Percentiles rank a stretch among this genome's conserved stretches.
Evolutionary conservation across 1,140 invertebrate species (phyloP).

Genomic region (Phenacoccus solenopsis): DNA sequence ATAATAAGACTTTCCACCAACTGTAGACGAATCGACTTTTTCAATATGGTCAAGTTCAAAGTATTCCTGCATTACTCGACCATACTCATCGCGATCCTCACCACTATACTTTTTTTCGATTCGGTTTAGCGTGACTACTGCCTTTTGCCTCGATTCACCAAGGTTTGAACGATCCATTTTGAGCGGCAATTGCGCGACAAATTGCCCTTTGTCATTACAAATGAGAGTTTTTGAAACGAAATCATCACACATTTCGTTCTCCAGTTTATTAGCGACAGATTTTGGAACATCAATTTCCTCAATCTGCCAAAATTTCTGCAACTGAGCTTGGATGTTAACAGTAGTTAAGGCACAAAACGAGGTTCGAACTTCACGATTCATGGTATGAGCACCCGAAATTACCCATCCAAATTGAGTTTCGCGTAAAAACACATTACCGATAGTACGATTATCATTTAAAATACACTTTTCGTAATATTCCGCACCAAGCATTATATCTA

Average conservation of each 20-base stretch:
- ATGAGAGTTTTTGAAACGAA: constrained; percentile 4
- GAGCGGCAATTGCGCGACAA: not conserved
- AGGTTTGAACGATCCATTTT: not conserved
- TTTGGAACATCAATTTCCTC: not conserved
- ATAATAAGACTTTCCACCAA: constrained; percentile 23
- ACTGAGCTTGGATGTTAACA: not conserved
- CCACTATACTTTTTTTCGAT: constrained; percentile 7
- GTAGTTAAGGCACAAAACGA: not conserved
- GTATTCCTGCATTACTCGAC: not conserved
- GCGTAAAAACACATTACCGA: not conserved
- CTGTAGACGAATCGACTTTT: not conserved
- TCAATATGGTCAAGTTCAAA: not conserved
- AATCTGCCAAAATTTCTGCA: not conserved
- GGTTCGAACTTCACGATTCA: not conserved
- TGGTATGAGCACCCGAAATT: not conserved
- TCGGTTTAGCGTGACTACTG: not conserved
- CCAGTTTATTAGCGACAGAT: not conserved
- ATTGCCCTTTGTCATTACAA: not conserved
- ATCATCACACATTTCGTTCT: not conserved
- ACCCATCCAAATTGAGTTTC: not conserved
- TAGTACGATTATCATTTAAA: not conserved
- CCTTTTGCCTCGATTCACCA: not conserved
- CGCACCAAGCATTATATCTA: not conserved
- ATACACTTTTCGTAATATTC: not conserved
- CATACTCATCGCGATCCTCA: not conserved